A percentile compares a stretch with the other conserved stretches of the same genome.
phyloP scores from a whole-genome alignment of 2,888 invertebrate genomes.

The Boloria euphrosyne region DNA sequence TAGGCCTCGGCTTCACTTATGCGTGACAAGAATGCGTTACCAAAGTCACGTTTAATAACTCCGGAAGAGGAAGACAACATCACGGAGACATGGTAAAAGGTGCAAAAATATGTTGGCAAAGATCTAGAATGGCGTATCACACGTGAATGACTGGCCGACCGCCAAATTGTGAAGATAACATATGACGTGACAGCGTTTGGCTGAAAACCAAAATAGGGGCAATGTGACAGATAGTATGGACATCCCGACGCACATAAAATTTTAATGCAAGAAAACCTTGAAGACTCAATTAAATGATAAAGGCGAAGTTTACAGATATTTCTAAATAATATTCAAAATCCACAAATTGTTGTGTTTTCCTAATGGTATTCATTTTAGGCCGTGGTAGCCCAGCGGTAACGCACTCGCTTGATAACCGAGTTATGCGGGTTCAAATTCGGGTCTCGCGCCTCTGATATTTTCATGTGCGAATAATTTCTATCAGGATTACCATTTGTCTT shows the following conservation, averaged over 20 bases:
- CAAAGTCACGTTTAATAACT: slow-evolving; percentile 48
- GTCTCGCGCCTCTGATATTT: no score
- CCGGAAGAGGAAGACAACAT: slow-evolving; percentile 68
- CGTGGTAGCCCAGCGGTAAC: no score
- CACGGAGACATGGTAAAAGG: slow-evolving; percentile 51
- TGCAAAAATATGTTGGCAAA: slow-evolving; percentile 47
- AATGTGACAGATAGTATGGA: slow-evolving; percentile 58
- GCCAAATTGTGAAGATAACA: slow-evolving; percentile 46
- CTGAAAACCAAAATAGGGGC: slow-evolving; percentile 58
- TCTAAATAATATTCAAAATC: no score
- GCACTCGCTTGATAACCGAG: no score
- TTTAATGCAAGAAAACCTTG: slow-evolving; percentile 8
- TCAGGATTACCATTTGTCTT: no score
- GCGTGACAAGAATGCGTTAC: slow-evolving; percentile 48
- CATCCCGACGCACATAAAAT: slow-evolving; percentile 38
- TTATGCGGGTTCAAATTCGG: no score
- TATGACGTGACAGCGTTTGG: slow-evolving; percentile 53
- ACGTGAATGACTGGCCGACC: slow-evolving; percentile 61
- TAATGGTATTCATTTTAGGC: no score
- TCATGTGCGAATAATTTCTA: no score
- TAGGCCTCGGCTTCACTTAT: slow-evolving; percentile 7
- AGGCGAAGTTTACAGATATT: no score
- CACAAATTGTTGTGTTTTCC: no score
- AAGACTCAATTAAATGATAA: background rate
- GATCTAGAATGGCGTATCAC: slow-evolving; percentile 42